phyloP scores from a whole-genome alignment of 2,888 invertebrate species.

The Atethmia centrago region DNA sequence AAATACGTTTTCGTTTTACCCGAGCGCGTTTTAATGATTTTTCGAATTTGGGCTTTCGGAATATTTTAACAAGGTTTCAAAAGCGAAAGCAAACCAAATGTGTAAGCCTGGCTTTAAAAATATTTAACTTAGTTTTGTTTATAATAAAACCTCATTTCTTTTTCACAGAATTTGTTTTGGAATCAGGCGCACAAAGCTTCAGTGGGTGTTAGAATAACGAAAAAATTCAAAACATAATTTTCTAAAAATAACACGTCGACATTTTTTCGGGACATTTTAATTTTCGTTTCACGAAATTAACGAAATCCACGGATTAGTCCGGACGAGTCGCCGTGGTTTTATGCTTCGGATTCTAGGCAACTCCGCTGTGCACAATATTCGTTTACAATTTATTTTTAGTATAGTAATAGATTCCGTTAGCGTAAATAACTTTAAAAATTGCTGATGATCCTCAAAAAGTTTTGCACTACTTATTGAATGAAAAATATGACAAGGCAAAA shows the following conservation, averaged over 20 bases:
- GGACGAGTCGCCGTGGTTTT: slow-evolving; percentile 35
- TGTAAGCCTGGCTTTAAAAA: slow-evolving; percentile 3
- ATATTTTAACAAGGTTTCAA: not conserved
- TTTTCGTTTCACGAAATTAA: slow-evolving; percentile 65
- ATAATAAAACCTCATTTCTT: not conserved
- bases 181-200: slow-evolving; percentile 8
- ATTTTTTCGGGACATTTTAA: slow-evolving; percentile 60
- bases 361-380: slow-evolving; percentile 39
- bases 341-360: slow-evolving; percentile 32
- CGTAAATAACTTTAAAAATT: not conserved
- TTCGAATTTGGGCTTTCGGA: not conserved
- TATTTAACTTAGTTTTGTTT: not conserved
- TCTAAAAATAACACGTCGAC: slow-evolving; percentile 52
- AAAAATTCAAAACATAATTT: slow-evolving; percentile 56
- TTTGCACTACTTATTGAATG: not conserved
- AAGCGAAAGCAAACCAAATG: not conserved
- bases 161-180: slow-evolving; percentile 3
- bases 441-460: no score
- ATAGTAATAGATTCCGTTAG: no score
- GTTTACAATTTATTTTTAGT: slow-evolving; percentile 34
- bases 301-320: slow-evolving; percentile 58
- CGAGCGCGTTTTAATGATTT: slow-evolving; percentile 19
- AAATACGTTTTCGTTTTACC: slow-evolving; percentile 37
- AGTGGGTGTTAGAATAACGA: slow-evolving; percentile 33
- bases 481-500: not conserved